A percentile compares a stretch with the other conserved stretches of the same genome.
These are phyloP conservation scores for Saccopteryx leptura DNA, from an alignment of 2,113 vertebrate species.

Conservation along the genomic window DNA sequence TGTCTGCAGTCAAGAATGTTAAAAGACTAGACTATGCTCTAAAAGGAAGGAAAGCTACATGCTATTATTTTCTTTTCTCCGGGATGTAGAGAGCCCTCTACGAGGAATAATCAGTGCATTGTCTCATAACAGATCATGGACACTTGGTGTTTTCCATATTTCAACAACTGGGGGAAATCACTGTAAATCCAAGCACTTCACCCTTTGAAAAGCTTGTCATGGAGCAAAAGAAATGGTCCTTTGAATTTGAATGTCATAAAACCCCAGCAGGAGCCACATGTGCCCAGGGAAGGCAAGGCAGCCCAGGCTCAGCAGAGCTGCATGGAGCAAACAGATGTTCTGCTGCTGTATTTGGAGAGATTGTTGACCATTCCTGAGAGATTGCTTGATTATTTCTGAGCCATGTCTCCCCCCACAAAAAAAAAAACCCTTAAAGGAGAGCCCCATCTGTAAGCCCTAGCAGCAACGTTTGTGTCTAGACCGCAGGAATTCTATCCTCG, in stretches of 20 bases:
- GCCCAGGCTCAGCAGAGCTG: background rate
- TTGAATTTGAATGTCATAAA: slow-evolving; percentile 52
- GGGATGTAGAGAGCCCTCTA: background rate
- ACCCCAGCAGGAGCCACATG: background rate
- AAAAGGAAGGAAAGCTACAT: background rate
- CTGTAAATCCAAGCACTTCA: slow-evolving; percentile 62
- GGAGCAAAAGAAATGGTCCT: slow-evolving; percentile 54
- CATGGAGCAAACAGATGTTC: slow-evolving; percentile 53
- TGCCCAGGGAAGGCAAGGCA: background rate
- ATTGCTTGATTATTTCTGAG: slow-evolving; percentile 5
- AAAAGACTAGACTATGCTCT: background rate
- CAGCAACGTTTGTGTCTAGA: slow-evolving; percentile 59
- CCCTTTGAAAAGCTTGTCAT: slow-evolving; percentile 64
- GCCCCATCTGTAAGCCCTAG: slow-evolving; percentile 8
- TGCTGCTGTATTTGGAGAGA: background rate
- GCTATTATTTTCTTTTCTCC: background rate
- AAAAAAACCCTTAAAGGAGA: background rate
- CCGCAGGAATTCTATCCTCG: slow-evolving; percentile 72
- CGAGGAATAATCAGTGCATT: background rate
- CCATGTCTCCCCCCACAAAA: background rate
- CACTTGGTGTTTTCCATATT: slow-evolving; percentile 65
- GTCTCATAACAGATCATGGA: background rate
- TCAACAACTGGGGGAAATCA: slow-evolving; percentile 61
- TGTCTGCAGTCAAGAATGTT: background rate
- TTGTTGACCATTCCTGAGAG: slow-evolving; percentile 64